Percentiles rank a stretch among this genome's conserved stretches.
These are phyloP conservation scores for Agriopis marginaria DNA, from an alignment of 2,888 invertebrate species.

Conservation along the genomic window DNA sequence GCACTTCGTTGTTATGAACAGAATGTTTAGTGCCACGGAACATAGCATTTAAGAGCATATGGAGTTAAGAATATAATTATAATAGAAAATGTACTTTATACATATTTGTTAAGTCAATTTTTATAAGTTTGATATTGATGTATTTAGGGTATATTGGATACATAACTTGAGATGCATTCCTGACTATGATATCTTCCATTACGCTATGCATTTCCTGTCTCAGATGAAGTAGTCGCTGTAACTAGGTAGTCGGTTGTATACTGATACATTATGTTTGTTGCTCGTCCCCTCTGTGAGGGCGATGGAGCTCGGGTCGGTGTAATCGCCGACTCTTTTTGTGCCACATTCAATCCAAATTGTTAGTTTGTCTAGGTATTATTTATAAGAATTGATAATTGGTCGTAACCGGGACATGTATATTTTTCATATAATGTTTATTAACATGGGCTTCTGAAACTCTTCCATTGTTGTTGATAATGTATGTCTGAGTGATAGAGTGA, in stretches of 20 bases:
- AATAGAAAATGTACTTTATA: slow-evolving; percentile 61
- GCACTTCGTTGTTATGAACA: slow-evolving; percentile 55
- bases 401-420: slow-evolving; percentile 53
- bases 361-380: slow-evolving; percentile 43
- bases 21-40: slow-evolving; percentile 59
- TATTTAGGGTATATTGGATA: slow-evolving; percentile 58
- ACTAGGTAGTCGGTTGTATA: not conserved
- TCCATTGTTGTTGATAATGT: slow-evolving; percentile 74
- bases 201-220: slow-evolving; percentile 67
- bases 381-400: slow-evolving; percentile 40
- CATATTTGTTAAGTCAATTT: slow-evolving; percentile 70
- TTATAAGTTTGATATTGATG: slow-evolving; percentile 74
- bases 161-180: slow-evolving; percentile 76
- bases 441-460: slow-evolving; percentile 78
- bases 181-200: slow-evolving; percentile 70
- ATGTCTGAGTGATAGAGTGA: slow-evolving; percentile 52
- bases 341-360: slow-evolving; percentile 49
- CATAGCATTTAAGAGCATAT: slow-evolving; percentile 52
- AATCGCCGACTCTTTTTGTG: slow-evolving; percentile 46
- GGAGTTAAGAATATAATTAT: slow-evolving; percentile 48
- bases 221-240: slow-evolving; percentile 48
- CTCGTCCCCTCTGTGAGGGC: slow-evolving; percentile 65
- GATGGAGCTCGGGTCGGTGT: slow-evolving; percentile 9
- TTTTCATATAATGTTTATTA: slow-evolving; percentile 60
- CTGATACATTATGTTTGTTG: not conserved